phyloP scores from a whole-genome alignment of 2,888 invertebrate genomes.

The Callosobruchus maculatus region DNA sequence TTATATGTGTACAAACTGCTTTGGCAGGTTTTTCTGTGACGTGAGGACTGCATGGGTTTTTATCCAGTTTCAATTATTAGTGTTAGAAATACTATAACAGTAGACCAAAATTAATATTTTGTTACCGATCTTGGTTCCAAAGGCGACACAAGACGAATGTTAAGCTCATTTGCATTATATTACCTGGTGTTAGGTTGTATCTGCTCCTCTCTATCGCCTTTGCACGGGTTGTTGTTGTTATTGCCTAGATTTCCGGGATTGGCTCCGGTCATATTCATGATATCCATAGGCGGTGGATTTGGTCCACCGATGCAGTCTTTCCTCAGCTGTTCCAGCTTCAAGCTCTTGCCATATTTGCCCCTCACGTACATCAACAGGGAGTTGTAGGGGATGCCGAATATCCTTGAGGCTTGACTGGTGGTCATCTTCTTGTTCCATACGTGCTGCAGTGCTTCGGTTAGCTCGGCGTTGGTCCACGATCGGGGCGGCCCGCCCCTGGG shows the following conservation, averaged over 20 bases:
- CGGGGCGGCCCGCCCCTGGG: conserved; percentile 87
- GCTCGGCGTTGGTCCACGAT: conserved; percentile 89
- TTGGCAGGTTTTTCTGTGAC: too few relatives aligned
- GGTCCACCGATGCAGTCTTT: conserved; percentile 86
- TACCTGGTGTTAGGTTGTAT: conserved; percentile 41
- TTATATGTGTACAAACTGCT: too few relatives aligned
- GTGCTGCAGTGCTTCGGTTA: conserved; percentile 86
- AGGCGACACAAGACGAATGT: too few relatives aligned
- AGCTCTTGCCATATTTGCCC: conserved; percentile 89
- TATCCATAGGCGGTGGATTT: conserved; percentile 58
- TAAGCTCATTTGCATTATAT: too few relatives aligned
- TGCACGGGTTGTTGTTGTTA: conserved; percentile 49
- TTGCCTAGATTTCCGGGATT: conserved; percentile 27
- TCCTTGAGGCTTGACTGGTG: conserved; percentile 84
- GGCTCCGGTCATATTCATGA: conserved; percentile 32
- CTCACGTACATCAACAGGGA: conserved; percentile 88
- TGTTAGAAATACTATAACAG: too few relatives aligned
- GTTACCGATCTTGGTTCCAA: too few relatives aligned
- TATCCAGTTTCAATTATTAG: too few relatives aligned
- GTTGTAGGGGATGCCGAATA: conserved; percentile 92
- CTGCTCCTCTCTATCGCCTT: conserved; percentile 45
- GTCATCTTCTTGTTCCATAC: conserved; percentile 97
- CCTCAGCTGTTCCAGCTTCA: conserved; percentile 81
- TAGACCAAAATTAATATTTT: too few relatives aligned
- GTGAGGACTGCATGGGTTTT: too few relatives aligned